phyloP scores from a whole-genome alignment of 30 jellyfish, hydroid and myxozoan genomes.

The Pelagia noctiluca region DNA sequence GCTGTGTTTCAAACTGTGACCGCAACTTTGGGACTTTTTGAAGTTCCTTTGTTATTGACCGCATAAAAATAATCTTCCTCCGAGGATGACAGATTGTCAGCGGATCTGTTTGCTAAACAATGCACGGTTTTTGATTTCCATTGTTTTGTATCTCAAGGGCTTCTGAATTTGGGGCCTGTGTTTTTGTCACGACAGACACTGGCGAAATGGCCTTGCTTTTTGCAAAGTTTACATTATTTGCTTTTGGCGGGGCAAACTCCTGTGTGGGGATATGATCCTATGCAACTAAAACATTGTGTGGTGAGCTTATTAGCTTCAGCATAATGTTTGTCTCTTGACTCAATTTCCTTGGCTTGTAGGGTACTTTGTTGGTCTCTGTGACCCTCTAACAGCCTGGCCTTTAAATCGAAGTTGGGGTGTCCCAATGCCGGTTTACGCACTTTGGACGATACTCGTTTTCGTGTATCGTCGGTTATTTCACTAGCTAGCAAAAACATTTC shows the following conservation, averaged over 20 bases:
- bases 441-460: constrained; percentile 13
- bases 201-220: constrained; percentile 15
- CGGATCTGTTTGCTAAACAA: background rate
- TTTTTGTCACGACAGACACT: constrained; percentile 1
- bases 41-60: background rate
- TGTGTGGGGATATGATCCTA: constrained; percentile 33
- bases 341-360: constrained; percentile 11
- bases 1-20: constrained; percentile 32
- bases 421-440: constrained; percentile 37
- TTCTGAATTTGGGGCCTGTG: background rate
- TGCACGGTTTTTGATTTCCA: constrained; percentile 7
- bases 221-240: background rate
- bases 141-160: background rate
- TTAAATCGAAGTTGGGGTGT: constrained; percentile 16
- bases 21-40: constrained; percentile 15
- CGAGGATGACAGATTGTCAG: constrained; percentile 12
- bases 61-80: constrained; percentile 40
- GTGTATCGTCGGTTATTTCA: no score
- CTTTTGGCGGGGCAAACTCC: constrained; percentile 41
- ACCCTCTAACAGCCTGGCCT: constrained; percentile 29
- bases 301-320: constrained; percentile 23
- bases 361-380: constrained; percentile 19
- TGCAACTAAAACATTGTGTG: constrained; percentile 24
- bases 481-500: background rate
- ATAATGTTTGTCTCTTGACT: background rate